Percentiles rank a stretch among this genome's conserved stretches.
phyloP scores from a whole-genome alignment of 2,888 invertebrate species.

The Ophion ventricosus region DNA sequence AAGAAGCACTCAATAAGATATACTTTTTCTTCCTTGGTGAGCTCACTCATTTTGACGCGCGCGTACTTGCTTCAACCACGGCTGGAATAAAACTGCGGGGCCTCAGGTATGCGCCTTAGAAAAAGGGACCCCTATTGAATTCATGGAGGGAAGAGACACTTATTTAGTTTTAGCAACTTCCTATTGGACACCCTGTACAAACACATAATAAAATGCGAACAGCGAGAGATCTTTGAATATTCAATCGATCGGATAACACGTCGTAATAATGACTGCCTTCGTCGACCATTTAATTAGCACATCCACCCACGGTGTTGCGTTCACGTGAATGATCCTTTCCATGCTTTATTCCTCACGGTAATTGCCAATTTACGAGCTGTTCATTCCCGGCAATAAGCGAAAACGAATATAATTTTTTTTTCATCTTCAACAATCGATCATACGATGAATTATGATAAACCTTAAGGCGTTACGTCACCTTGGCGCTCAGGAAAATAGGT shows the following conservation, averaged over 20 bases:
- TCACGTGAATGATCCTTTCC: constrained; percentile 10
- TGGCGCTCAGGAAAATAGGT: too few species aligned
- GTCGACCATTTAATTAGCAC: constrained; percentile 13
- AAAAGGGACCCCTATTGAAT: too few species aligned
- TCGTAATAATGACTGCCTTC: neutral
- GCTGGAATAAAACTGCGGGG: too few species aligned
- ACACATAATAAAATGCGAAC: neutral
- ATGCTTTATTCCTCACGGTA: neutral
- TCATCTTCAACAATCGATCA: constrained; percentile 8
- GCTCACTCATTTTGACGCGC: too few species aligned
- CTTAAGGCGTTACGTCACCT: too few species aligned
- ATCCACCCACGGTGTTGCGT: neutral
- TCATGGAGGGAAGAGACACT: too few species aligned
- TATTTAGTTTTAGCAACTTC: too few species aligned
- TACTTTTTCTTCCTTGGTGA: too few species aligned
- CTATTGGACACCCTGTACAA: too few species aligned
- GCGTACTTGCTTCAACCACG: too few species aligned
- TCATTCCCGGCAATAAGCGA: neutral
- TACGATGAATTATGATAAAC: neutral
- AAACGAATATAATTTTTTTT: neutral
- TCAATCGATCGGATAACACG: constrained; percentile 11
- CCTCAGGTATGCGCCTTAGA: too few species aligned
- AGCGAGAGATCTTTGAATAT: constrained; percentile 7
- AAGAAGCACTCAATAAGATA: too few species aligned
- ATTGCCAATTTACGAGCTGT: neutral